Evolutionary conservation across 1,140 invertebrate genomes (phyloP).

Genomic region (Leptinotarsa undecemlineata): DNA sequence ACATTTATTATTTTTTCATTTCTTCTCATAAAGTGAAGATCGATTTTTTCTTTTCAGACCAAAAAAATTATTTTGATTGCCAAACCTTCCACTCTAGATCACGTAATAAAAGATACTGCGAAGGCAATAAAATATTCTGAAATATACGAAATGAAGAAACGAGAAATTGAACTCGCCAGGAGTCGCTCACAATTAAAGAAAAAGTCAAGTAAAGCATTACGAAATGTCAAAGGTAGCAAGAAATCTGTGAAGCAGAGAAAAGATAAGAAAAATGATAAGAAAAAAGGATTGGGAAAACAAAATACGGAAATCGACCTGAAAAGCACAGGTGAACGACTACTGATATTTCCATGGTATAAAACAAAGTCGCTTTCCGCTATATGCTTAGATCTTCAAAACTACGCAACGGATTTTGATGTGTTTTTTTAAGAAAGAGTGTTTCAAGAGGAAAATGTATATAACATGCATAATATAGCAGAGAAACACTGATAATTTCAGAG

Average conservation of each 20-base stretch:
- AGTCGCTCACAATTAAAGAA: conserved; percentile 19
- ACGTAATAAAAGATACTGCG: conserved; percentile 39
- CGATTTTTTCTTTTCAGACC: conserved; percentile 22
- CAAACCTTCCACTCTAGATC: conserved; percentile 36
- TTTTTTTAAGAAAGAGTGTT: no score
- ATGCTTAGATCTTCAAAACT: no score
- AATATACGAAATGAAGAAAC: conserved; percentile 35
- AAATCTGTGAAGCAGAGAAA: conserved; percentile 28
- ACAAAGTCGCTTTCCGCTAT: no score
- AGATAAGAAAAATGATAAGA: conserved; percentile 25
- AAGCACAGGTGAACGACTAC: background rate
- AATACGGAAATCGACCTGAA: background rate
- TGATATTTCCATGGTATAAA: no score
- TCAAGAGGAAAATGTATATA: no score
- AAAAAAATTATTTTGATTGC: conserved; percentile 41
- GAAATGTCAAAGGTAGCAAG: conserved; percentile 20
- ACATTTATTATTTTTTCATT: background rate
- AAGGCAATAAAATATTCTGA: conserved; percentile 35
- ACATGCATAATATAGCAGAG: no score
- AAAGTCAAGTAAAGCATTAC: conserved; percentile 22
- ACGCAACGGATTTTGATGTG: no score
- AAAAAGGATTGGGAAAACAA: background rate
- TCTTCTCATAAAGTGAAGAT: background rate
- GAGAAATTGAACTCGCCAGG: conserved; percentile 23
- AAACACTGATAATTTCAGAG: no score